These are phyloP conservation scores for Lacerta bilineata DNA, from an alignment of 2,797 vertebrate species.

Conservation along the genomic window DNA sequence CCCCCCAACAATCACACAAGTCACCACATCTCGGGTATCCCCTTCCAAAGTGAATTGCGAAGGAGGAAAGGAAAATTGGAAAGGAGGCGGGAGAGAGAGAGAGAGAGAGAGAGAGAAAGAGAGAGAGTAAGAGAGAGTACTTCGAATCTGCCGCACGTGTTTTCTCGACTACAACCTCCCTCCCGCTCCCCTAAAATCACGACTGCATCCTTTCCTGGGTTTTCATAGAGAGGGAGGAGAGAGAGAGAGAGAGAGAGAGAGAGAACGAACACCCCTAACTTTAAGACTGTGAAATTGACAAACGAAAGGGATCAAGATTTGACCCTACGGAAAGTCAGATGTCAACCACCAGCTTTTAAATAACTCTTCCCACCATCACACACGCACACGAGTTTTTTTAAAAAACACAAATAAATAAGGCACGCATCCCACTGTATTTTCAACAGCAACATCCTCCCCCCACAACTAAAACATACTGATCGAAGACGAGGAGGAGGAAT, in stretches of 20 bases:
- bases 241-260: too few species aligned
- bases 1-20: too few species aligned
- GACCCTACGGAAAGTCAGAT: neutral
- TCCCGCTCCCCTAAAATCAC: too few species aligned
- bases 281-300: neutral
- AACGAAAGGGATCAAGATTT: neutral
- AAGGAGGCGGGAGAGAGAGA: too few species aligned
- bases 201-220: too few species aligned
- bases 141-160: neutral
- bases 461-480: neutral
- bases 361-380: neutral
- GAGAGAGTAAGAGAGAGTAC: too few species aligned
- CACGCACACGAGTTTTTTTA: neutral
- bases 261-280: neutral
- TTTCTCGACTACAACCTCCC: neutral
- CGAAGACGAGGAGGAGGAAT: neutral
- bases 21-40: too few species aligned
- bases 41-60: neutral
- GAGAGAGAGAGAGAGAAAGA: too few species aligned
- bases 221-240: too few species aligned
- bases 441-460: neutral
- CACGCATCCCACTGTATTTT: neutral
- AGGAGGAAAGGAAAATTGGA: too few species aligned
- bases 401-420: neutral
- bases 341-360: rapidly evolving